phyloP scores from a whole-genome alignment of 2,888 invertebrate species.

The Tricholauxania praeusta region DNA sequence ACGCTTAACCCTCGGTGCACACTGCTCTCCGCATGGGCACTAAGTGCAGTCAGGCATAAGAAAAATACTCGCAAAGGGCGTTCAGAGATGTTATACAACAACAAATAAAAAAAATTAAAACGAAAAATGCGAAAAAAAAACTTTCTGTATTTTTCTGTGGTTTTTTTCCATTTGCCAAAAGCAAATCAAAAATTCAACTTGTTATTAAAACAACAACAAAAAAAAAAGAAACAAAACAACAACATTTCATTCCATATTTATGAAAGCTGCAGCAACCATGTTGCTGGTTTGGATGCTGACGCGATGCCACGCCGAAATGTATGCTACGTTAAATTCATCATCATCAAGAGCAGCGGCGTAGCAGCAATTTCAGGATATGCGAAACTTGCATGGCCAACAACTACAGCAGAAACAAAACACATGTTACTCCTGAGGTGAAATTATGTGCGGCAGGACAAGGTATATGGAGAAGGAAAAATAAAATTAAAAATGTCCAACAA shows the following conservation, averaged over 20 bases:
- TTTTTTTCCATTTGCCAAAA: conserved; percentile 44
- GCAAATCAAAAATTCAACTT: conserved; percentile 50
- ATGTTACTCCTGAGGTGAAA: not conserved
- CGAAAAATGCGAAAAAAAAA: not conserved
- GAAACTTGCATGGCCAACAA: conserved; percentile 13
- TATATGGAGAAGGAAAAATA: not conserved
- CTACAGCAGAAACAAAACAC: conserved; percentile 19
- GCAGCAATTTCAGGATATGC: conserved; percentile 25
- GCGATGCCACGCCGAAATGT: conserved; percentile 21
- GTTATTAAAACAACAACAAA: conserved; percentile 46
- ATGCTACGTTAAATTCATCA: conserved; percentile 24
- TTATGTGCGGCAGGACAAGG: not conserved
- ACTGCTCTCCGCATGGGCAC: not conserved
- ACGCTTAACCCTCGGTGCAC: not conserved
- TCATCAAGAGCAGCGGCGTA: conserved; percentile 8
- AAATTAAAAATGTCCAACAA: conserved; percentile 16
- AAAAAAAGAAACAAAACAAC: conserved; percentile 25
- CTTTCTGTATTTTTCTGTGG: not conserved
- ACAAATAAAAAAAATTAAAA: not conserved
- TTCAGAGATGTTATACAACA: conserved; percentile 18
- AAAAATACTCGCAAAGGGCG: conserved; percentile 30
- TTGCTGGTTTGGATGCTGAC: not conserved
- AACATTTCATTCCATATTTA: conserved; percentile 30
- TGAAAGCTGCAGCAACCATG: conserved; percentile 16
- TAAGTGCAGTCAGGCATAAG: conserved; percentile 28